Evolutionary conservation across 2,888 invertebrate genomes (phyloP).

Genomic region (Clitarchus hookeri): DNA sequence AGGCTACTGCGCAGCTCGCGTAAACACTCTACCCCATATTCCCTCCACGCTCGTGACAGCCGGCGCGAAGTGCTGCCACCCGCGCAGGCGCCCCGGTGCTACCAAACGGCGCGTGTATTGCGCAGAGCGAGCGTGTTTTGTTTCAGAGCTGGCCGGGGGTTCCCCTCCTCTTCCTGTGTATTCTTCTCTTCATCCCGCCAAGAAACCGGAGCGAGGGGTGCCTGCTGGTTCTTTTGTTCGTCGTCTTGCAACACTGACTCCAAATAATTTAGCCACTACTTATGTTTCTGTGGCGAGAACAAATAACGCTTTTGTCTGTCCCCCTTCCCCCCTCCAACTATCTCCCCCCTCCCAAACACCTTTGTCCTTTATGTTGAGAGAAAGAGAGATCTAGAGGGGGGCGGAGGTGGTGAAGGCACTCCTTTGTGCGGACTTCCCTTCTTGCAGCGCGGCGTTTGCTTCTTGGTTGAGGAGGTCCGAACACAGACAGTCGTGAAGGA

Average conservation of each 20-base stretch:
- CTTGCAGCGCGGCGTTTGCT: not conserved
- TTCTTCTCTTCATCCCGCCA: slow-evolving; percentile 10
- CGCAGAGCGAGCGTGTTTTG: not conserved
- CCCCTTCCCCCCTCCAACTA: not conserved
- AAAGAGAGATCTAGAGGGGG: not conserved
- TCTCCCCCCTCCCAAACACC: not conserved
- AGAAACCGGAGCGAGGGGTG: not conserved
- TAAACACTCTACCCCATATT: no score
- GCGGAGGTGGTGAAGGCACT: not conserved
- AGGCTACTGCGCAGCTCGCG: no score
- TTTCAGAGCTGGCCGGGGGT: not conserved
- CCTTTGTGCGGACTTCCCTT: slow-evolving; percentile 4
- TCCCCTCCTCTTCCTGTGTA: not conserved
- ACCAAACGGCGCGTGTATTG: not conserved
- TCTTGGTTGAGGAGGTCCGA: slow-evolving; percentile 24
- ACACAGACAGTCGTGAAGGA: slow-evolving; percentile 17
- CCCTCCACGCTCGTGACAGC: no score
- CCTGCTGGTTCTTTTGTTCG: slow-evolving; percentile 15
- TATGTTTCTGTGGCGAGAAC: slow-evolving; percentile 34
- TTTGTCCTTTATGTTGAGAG: slow-evolving; percentile 22
- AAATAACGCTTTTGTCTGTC: slow-evolving; percentile 32
- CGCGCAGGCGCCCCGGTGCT: not conserved
- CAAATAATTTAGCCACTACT: slow-evolving; percentile 26
- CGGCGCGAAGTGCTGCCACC: not conserved
- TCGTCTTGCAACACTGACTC: slow-evolving; percentile 26